Conservation (phyloP, 2,888 invertebrate genomes). For the Pseudoips prasinana region DNA sequence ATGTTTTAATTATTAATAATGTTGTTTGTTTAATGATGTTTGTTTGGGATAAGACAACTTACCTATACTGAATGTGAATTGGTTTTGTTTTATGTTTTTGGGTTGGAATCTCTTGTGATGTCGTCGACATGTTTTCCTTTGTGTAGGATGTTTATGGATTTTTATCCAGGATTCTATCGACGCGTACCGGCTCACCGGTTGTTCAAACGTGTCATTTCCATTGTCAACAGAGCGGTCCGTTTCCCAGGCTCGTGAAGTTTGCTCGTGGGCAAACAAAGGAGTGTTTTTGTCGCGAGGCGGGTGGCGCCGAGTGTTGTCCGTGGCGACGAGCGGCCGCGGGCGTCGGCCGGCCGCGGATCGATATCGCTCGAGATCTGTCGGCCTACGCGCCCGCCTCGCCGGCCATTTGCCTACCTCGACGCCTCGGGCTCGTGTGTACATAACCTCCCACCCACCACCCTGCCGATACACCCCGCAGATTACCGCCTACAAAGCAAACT, state of each 20-base stretch:
- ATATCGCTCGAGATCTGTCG: constrained; percentile 76
- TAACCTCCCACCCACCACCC: constrained; percentile 76
- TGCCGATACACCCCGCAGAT: constrained; percentile 74
- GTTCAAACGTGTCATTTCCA: constrained; percentile 32
- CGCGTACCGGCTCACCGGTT: constrained; percentile 13
- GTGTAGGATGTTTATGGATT: too few species aligned
- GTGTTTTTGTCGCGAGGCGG: constrained; percentile 76
- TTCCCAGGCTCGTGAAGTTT: constrained; percentile 27
- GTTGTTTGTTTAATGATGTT: constrained; percentile 7
- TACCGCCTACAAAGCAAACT: constrained; percentile 82
- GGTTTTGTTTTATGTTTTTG: too few species aligned
- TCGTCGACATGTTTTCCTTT: constrained; percentile 11
- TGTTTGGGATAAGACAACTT: constrained; percentile 1
- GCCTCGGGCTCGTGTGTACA: constrained; percentile 80
- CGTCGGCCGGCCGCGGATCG: constrained; percentile 67
- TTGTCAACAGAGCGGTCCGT: constrained; percentile 28
- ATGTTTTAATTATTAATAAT: constrained; percentile 12
- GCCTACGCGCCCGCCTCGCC: constrained; percentile 78
- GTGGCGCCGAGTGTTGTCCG: constrained; percentile 68
- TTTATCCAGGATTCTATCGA: constrained; percentile 12
- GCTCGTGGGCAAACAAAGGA: constrained; percentile 71
- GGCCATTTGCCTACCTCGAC: constrained; percentile 82
- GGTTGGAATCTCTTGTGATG: not conserved
- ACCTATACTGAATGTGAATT: too few species aligned
- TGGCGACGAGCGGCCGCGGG: constrained; percentile 61